A percentile compares a stretch with the other conserved stretches of the same genome.
These are phyloP conservation scores for Selene dorsalis DNA, from an alignment of 2,797 vertebrate species.

Conservation along the genomic window DNA sequence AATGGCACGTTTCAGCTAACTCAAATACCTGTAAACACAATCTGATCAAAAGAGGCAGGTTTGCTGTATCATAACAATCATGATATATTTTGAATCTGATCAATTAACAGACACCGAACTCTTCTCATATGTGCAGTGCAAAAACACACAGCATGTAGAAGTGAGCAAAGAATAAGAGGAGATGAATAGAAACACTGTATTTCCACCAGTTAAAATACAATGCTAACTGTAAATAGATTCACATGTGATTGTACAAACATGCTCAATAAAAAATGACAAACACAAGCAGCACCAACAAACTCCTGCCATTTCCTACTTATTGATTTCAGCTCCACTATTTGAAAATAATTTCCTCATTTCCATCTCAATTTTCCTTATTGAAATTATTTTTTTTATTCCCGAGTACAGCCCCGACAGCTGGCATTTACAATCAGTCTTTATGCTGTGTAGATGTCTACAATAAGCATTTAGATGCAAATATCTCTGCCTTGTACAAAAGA, in stretches of 20 bases:
- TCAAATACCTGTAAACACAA: conserved; percentile 56
- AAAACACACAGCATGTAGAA: conserved; percentile 43
- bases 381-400: conserved; percentile 77
- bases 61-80: conserved; percentile 10
- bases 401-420: conserved; percentile 76
- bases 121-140: conserved; percentile 20
- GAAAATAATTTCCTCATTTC: conserved; percentile 82
- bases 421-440: conserved; percentile 84
- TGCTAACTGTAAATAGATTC: conserved; percentile 71
- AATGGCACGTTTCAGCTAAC: conserved; percentile 44
- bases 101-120: conserved; percentile 34
- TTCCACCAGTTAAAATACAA: conserved; percentile 61
- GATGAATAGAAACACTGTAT: conserved; percentile 60
- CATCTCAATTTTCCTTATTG: conserved; percentile 80
- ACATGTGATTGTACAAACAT: conserved; percentile 71
- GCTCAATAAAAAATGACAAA: conserved; percentile 67
- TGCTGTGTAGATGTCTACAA: conserved; percentile 82
- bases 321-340: conserved; percentile 81
- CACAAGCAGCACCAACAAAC: conserved; percentile 62
- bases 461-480: conserved; percentile 90
- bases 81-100: conserved; percentile 23
- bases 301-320: conserved; percentile 71
- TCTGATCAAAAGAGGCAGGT: conserved; percentile 38
- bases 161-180: conserved; percentile 48
- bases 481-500: conserved; percentile 81